phyloP scores from a whole-genome alignment of 1,140 invertebrate genomes.

The Scaptomyza graminum region DNA sequence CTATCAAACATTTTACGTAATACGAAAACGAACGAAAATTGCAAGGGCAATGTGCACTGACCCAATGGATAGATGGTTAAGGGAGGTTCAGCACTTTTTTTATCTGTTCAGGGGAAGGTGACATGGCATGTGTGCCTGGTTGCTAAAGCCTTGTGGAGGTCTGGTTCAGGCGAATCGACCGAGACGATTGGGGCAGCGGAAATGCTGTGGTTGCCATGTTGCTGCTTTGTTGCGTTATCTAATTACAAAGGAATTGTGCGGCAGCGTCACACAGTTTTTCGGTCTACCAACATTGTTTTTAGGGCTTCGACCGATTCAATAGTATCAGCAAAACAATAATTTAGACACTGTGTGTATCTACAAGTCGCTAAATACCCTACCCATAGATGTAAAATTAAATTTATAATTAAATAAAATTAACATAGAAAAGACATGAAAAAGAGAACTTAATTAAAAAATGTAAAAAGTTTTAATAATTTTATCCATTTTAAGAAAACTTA shows the following conservation, averaged over 20 bases:
- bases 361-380: neutral
- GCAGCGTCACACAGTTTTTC: constrained; percentile 59
- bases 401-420: too few relatives aligned
- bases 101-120: neutral
- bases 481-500: too few relatives aligned
- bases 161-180: constrained; percentile 36
- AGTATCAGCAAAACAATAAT: constrained; percentile 37
- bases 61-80: neutral
- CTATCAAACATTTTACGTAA: constrained; percentile 69
- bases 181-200: constrained; percentile 43
- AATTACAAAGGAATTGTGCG: constrained; percentile 81
- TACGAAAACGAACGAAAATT: constrained; percentile 49
- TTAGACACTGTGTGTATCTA: neutral
- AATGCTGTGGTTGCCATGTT: constrained; percentile 63
- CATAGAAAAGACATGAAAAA: too few relatives aligned
- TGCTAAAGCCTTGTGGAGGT: constrained; percentile 7
- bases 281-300: constrained; percentile 28
- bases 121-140: constrained; percentile 10
- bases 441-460: too few relatives aligned
- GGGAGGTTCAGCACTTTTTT: too few relatives aligned
- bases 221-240: constrained; percentile 76
- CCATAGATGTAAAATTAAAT: neutral
- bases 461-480: too few relatives aligned
- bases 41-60: constrained; percentile 23
- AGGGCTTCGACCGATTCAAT: neutral